These are phyloP conservation scores for Paraplagusia blochii DNA, from an alignment of 2,113 vertebrate species.

Conservation along the genomic window DNA sequence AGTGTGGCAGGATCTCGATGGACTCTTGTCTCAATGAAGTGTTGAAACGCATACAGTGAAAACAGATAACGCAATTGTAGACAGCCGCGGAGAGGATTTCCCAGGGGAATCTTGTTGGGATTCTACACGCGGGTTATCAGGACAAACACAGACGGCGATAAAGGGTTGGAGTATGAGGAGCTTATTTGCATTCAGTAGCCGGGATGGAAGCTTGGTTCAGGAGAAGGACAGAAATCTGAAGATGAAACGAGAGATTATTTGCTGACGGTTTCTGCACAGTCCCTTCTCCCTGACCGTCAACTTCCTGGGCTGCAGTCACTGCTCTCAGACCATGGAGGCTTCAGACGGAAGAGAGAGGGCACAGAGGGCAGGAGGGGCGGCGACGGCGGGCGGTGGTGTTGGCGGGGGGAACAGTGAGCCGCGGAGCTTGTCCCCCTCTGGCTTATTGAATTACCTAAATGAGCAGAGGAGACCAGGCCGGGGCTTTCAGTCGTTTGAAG, in stretches of 20 bases:
- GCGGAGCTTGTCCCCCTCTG: slow-evolving; percentile 61
- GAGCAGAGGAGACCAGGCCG: slow-evolving; percentile 71
- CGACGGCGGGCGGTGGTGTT: background rate
- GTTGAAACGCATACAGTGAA: slow-evolving; percentile 31
- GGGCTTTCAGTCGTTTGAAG: slow-evolving; percentile 73
- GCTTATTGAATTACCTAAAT: slow-evolving; percentile 80
- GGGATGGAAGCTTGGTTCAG: background rate
- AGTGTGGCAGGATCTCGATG: background rate
- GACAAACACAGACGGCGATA: slow-evolving; percentile 29
- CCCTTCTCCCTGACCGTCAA: background rate
- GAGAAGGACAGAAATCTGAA: slow-evolving; percentile 5
- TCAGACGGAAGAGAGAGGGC: slow-evolving; percentile 60
- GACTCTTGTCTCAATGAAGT: slow-evolving; percentile 17
- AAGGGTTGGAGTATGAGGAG: slow-evolving; percentile 3
- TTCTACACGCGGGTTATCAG: slow-evolving; percentile 31
- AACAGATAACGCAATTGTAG: slow-evolving; percentile 34
- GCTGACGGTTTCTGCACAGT: too few relatives aligned
- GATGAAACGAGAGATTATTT: too few relatives aligned
- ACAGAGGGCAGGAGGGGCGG: slow-evolving; percentile 60
- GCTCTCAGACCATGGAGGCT: slow-evolving; percentile 64
- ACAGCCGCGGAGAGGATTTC: slow-evolving; percentile 43
- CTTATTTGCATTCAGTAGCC: slow-evolving; percentile 28
- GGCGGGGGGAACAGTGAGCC: slow-evolving; percentile 17
- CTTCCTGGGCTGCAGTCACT: slow-evolving; percentile 47
- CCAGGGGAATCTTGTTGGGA: slow-evolving; percentile 30